phyloP scores from a whole-genome alignment of 2,888 invertebrate species.

The Limnephilus auricula region DNA sequence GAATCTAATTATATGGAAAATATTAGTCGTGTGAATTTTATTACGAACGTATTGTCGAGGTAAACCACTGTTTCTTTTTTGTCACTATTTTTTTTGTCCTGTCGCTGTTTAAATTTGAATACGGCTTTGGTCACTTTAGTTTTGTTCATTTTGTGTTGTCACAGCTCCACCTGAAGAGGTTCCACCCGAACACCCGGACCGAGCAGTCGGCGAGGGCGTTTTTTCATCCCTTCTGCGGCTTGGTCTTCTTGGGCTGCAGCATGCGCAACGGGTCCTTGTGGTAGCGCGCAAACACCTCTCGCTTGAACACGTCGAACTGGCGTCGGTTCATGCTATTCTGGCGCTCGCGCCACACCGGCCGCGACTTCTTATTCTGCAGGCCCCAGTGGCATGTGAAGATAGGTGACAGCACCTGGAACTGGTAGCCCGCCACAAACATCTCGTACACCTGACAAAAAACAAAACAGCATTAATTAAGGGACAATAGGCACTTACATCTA shows the following conservation, averaged over 20 bases:
- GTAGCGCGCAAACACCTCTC: slow-evolving; percentile 88
- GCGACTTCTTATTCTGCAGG: slow-evolving; percentile 85
- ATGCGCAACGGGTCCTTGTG: slow-evolving; percentile 81
- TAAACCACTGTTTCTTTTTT: background rate
- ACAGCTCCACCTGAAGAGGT: slow-evolving; percentile 65
- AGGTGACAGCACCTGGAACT: slow-evolving; percentile 91
- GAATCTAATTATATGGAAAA: too few relatives aligned
- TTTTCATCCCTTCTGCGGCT: slow-evolving; percentile 69
- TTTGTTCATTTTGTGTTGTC: slow-evolving; percentile 13
- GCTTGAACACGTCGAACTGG: slow-evolving; percentile 89
- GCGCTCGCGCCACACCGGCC: slow-evolving; percentile 91
- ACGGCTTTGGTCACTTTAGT: background rate
- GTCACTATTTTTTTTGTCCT: background rate
- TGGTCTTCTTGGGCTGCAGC: slow-evolving; percentile 74
- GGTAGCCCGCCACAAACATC: slow-evolving; percentile 93
- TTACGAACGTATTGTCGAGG: background rate
- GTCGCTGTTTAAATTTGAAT: background rate
- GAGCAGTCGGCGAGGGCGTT: slow-evolving; percentile 64
- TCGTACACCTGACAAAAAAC: slow-evolving; percentile 87
- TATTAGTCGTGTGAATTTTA: background rate
- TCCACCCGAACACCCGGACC: slow-evolving; percentile 65
- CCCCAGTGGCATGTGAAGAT: slow-evolving; percentile 95
- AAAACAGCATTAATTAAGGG: background rate
- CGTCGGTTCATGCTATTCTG: slow-evolving; percentile 90
- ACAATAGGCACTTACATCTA: background rate